Evolutionary conservation across 2,797 vertebrate genomes (phyloP), one percentile per base, ranked within the genome.

Genomic region (Pogonophryne albipinna): DNA sequence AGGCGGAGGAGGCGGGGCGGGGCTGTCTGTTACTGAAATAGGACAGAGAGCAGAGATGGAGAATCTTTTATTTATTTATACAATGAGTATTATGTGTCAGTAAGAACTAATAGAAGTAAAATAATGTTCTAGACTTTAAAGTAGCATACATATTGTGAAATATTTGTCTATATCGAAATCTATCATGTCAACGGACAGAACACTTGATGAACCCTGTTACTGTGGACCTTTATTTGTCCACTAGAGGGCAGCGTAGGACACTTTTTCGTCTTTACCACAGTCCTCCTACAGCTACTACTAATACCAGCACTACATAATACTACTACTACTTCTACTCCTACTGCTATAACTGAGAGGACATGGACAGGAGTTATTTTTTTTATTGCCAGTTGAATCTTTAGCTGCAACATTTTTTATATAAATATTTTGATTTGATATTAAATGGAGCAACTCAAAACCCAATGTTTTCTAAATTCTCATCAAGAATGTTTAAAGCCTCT

Each of bases 1-100:
- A 0, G 98, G 98, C 0, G 98, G 98, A 0, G 97, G 98, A n/a
- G 98, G 98, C 12, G 97, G 98, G 73, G 97, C 97, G 2, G 98
- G 98, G 89, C 97, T 98, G 94, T 99, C 98, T 38, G 98, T 97
- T 94, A 99, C 98, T 99, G 85, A 51, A 94, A 11, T 23, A 74
- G 42, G 58, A 56, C 41, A 47, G 6, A 34, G 31, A 34, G 45
- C 16, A 31, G 51, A 31, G 34, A 17, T 2, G 8, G n/a, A 52
- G 15, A 31, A 38, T 49, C 0, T 11, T 59, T 56, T 53, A 46
- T 31, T 4, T 17, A 8, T 44, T n/a, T 10, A 5, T 57, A 38
- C 34, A 38, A 38, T 9, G 34, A 9, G 34, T 38, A 41, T 12
- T 13, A 1, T 15, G 41, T 10, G 20, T 19, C 16, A 56, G 11